Evolutionary conservation across 2,113 vertebrate genomes (phyloP).

Genomic region (Aix galericulata): DNA sequence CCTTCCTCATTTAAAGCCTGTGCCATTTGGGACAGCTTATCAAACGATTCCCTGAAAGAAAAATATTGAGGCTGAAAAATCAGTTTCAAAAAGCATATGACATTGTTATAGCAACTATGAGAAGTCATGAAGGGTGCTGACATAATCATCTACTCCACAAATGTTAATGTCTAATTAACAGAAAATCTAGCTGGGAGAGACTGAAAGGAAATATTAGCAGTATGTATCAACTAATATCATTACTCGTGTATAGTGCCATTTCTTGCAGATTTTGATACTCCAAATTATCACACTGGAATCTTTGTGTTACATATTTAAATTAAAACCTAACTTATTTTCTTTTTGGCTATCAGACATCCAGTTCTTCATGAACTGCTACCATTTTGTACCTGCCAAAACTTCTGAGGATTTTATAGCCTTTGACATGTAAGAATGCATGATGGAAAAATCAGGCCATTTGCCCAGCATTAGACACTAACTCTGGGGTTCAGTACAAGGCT

Average conservation of each 20-base stretch:
- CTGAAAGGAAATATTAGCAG: background rate
- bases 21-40: slow-evolving; percentile 86
- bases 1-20: slow-evolving; percentile 86
- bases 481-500: background rate
- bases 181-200: background rate
- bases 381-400: background rate
- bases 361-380: background rate
- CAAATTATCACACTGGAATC: background rate
- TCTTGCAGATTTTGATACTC: background rate
- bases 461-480: background rate
- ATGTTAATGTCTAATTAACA: background rate
- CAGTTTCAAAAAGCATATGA: background rate
- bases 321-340: background rate
- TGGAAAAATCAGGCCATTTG: background rate
- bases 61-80: background rate
- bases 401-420: background rate
- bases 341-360: background rate
- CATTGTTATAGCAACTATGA: background rate
- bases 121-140: background rate
- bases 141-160: background rate
- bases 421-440: background rate
- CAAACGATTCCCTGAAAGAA: slow-evolving; percentile 85
- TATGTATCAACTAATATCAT: accelerated
- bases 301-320: background rate
- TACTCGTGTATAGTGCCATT: background rate